Evolutionary conservation across 2,888 invertebrate species (phyloP).

Genomic region (Cataglyphis rosenhaueri): DNA sequence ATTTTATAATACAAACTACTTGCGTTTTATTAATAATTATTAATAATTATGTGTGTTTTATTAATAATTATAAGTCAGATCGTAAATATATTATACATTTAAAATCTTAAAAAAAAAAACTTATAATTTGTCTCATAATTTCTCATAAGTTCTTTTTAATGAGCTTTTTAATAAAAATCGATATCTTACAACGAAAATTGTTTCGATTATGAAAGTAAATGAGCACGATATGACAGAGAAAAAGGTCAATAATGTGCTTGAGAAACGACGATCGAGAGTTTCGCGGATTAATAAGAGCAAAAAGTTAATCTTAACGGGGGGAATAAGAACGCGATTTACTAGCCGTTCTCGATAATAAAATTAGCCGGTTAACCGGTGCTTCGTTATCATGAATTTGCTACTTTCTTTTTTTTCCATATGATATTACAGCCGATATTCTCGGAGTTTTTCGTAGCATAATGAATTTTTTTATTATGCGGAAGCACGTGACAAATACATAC

Average conservation of each 20-base stretch:
- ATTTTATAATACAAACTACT: no score
- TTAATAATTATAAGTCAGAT: not conserved
- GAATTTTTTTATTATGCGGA: constrained; percentile 53
- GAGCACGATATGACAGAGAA: not conserved
- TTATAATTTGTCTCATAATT: constrained; percentile 5
- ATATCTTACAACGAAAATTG: not conserved
- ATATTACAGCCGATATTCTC: constrained; percentile 47
- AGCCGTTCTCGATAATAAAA: constrained; percentile 59
- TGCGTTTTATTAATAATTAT: constrained; percentile 6
- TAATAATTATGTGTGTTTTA: not conserved
- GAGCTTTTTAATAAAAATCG: not conserved
- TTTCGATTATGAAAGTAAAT: not conserved
- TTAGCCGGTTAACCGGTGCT: constrained; percentile 59
- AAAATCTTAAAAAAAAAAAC: not conserved
- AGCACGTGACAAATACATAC: not conserved
- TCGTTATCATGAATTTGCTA: constrained; percentile 59
- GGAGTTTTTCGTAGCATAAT: constrained; percentile 51
- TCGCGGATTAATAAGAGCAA: constrained; percentile 15
- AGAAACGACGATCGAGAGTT: constrained; percentile 13
- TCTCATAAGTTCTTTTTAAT: not conserved
- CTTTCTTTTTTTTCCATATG: constrained; percentile 42
- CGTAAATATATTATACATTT: not conserved
- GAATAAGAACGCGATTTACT: constrained; percentile 46
- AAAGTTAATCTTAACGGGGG: constrained; percentile 8
- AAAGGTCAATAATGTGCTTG: not conserved